Base-by-base conservation (phyloP, 2,888 invertebrate species). In the Eucera pruinosa region DNA sequence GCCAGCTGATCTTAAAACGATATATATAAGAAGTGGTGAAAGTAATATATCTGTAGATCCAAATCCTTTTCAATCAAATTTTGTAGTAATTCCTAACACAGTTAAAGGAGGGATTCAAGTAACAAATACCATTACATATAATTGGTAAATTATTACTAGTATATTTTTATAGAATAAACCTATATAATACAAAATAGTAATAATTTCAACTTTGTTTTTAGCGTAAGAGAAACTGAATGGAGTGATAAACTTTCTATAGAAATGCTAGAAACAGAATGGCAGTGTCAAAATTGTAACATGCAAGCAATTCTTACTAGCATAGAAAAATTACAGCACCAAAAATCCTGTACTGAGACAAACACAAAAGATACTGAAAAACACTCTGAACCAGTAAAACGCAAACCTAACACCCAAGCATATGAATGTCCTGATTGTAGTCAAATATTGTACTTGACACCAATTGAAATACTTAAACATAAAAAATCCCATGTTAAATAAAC, bases 391-490 rank as follows among this genome's bases (percentile, higher is more conserved):
- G 70, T 74, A 3, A 79, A 82, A 6, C 86, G 88, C 15, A 94
- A 93, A 86, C 90, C 95, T 66, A 96, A 96, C 89, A 93, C 94
- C 0, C 94, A 94, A 90, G 93, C 94, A 50, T 97, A 95, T 92
- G 94, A 94, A 83, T 98, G 98, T 91, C 93, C 94, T 11, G 93
- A 92, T 83, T 98, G 98, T 92, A 93, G 94, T 2, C 93, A 95
- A 84, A 94, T 94, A 5, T 92, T 97, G 70, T 93, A 94, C 86
- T 93, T 98, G 81, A 96, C 96, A 13, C 95, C 97, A 4, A 96
- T 96, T 25, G 97, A 98, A 91, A 96, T 97, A 90, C 93, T 98
- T 78, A 96, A 95, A 87, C 98, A 98, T 93, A 97, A 95, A 90
- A 96, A 95, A 88, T 93, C 92, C 83, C 93, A 93, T 75, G 20